A percentile compares a stretch with the other conserved stretches of the same genome.
These are phyloP conservation scores for Bruchidius siliquastri DNA, from an alignment of 2,888 invertebrate genomes.

Conservation along the genomic window DNA sequence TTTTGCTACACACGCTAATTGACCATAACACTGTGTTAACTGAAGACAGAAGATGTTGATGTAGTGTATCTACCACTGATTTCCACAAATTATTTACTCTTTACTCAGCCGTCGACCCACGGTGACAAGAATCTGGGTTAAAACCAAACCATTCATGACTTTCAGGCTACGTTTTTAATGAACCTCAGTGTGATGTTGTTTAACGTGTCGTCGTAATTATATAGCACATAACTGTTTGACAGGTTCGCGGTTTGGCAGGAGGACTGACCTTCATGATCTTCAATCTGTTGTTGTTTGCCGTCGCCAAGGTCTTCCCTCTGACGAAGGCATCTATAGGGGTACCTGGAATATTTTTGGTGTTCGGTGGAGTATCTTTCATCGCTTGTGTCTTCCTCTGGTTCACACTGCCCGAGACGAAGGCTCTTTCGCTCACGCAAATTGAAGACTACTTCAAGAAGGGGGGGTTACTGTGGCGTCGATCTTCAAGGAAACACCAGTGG, in stretches of 20 bases:
- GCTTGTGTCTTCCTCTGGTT: slow-evolving; percentile 64
- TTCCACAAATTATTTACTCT: no score
- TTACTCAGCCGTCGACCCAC: no score
- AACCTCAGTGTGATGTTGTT: no score
- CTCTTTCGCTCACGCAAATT: slow-evolving; percentile 65
- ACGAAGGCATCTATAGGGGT: slow-evolving; percentile 58
- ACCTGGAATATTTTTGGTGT: slow-evolving; percentile 66
- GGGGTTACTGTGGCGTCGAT: slow-evolving; percentile 56
- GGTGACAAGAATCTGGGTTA: no score
- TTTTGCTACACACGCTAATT: no score
- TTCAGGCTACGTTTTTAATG: no score
- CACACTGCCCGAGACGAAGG: slow-evolving; percentile 71
- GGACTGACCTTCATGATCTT: slow-evolving; percentile 70
- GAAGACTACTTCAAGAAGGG: slow-evolving; percentile 72
- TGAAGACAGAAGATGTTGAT: no score
- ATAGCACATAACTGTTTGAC: background rate
- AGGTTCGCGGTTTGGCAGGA: slow-evolving; percentile 60
- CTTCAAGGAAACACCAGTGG: background rate
- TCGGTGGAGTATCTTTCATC: slow-evolving; percentile 59
- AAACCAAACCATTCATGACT: no score
- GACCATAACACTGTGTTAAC: no score
- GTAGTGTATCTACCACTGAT: no score
- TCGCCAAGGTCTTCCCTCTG: slow-evolving; percentile 67
- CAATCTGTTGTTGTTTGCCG: slow-evolving; percentile 63
- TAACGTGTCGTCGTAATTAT: no score